Evolutionary conservation across 2,113 vertebrate genomes (phyloP), one percentile per base, ranked within the genome.

Genomic region (Mugil cephalus): DNA sequence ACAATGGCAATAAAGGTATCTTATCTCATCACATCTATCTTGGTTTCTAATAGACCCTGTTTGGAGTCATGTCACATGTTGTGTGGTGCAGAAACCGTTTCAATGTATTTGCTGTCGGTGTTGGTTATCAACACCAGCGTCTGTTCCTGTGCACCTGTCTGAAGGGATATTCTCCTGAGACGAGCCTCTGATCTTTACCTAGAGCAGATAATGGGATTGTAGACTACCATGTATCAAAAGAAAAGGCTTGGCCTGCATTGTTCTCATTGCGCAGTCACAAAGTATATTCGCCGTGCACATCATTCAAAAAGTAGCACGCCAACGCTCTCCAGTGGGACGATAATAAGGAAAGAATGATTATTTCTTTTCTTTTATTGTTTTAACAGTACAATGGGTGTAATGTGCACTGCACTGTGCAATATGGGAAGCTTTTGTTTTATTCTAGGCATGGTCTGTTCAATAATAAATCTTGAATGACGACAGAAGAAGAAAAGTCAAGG

Each of bases 101-200:
- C 11, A 34, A 47, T 58, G 42, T 53, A 65, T 8, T 35, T 14
- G 45, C 63, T 54, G 61, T 50, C 50, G 18, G 15, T 70, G 38
- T 59, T 53, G 56, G 17, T 73, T 69, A 61, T 56, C 19, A 74
- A 24, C 52, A 46, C 0, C 17, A 8, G 51, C 7, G 10, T 61
- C 30, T 67, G 72, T 63, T 79, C 50, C 70, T 40, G 74, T 81
- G 76, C 72, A 85, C 83, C 79, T 85, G 79, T 89, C 74, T 39
- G 47, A 84, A 74, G 45, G 30, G 17, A 86, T 87, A 78, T 87
- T 73, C 48, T 34, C 79, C 21, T n/a, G 53, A 60, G 50, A 13
- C 6, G 7, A 64, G 70, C 46, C 69, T 68, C 45, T 82, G 72
- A 77, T 62, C 67, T 63, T 18, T 34, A 45, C 35, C 45, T 59